Conservation (phyloP, 2,113 vertebrate genomes). For the Hydropotes inermis region DNA sequence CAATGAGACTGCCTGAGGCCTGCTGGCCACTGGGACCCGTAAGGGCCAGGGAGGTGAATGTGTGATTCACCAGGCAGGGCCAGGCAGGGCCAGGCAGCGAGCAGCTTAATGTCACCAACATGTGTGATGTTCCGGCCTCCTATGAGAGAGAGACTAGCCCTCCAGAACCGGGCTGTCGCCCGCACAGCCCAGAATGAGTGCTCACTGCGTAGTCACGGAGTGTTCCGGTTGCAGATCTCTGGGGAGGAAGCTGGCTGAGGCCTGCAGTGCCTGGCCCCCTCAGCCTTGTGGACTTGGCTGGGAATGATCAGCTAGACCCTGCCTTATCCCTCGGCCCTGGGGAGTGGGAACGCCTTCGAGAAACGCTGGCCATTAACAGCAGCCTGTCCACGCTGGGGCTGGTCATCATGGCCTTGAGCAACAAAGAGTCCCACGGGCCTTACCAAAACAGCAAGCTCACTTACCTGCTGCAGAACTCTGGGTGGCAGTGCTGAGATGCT, state of each 20-base stretch:
- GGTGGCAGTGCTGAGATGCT: conserved; percentile 81
- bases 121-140: conserved; percentile 70
- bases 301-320: conserved; percentile 77
- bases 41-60: conserved; percentile 70
- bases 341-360: conserved; percentile 74
- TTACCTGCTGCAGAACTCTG: conserved; percentile 78
- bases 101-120: conserved; percentile 77
- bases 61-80: conserved; percentile 75
- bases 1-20: conserved; percentile 79
- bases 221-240: conserved; percentile 80
- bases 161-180: conserved; percentile 75
- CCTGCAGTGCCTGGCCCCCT: conserved; percentile 70
- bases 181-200: conserved; percentile 73
- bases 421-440: conserved; percentile 80
- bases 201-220: conserved; percentile 79
- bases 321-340: conserved; percentile 46
- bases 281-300: conserved; percentile 80
- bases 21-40: conserved; percentile 68
- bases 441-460: conserved; percentile 82
- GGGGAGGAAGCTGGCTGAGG: conserved; percentile 67
- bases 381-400: conserved; percentile 78
- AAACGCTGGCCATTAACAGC: conserved; percentile 80
- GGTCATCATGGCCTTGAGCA: conserved; percentile 80
- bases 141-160: conserved; percentile 77
- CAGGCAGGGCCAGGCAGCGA: conserved; percentile 59